Conservation (phyloP, 2,888 invertebrate species). For the Trilocha varians region DNA sequence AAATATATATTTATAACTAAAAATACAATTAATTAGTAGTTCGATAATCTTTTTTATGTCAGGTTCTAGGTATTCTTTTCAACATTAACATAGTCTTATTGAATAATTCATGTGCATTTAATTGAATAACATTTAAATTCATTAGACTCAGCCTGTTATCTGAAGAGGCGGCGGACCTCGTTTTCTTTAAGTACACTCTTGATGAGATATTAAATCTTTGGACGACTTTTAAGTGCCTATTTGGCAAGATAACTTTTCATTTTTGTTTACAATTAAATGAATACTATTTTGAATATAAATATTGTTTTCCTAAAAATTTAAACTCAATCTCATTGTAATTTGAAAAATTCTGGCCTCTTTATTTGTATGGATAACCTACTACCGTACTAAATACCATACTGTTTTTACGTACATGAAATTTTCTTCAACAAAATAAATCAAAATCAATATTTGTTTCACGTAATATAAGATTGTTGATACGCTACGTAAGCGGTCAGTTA, state of each 20-base stretch:
- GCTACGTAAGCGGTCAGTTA: neutral
- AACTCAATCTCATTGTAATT: no score
- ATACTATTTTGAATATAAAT: no score
- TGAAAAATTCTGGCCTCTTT: no score
- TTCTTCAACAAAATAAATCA: neutral
- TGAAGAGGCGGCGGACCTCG: slow-evolving; percentile 1
- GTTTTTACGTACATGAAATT: no score
- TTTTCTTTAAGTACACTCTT: neutral
- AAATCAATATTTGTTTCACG: neutral
- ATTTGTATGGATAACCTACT: no score
- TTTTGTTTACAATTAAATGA: neutral
- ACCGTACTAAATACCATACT: no score
- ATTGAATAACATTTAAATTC: slow-evolving; percentile 67
- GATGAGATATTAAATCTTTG: neutral
- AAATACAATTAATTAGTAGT: slow-evolving; percentile 47
- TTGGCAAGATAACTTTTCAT: neutral
- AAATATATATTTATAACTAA: slow-evolving; percentile 2
- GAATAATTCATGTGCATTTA: slow-evolving; percentile 67
- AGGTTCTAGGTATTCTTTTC: slow-evolving; percentile 51
- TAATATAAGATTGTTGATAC: neutral
- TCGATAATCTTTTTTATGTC: slow-evolving; percentile 33
- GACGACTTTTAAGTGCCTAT: neutral
- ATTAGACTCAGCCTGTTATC: slow-evolving; percentile 41
- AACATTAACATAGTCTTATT: slow-evolving; percentile 53
- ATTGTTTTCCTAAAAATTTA: no score